Evolutionary conservation across 1,140 invertebrate genomes (phyloP).

Genomic region (Pogonognathellus flavescens): DNA sequence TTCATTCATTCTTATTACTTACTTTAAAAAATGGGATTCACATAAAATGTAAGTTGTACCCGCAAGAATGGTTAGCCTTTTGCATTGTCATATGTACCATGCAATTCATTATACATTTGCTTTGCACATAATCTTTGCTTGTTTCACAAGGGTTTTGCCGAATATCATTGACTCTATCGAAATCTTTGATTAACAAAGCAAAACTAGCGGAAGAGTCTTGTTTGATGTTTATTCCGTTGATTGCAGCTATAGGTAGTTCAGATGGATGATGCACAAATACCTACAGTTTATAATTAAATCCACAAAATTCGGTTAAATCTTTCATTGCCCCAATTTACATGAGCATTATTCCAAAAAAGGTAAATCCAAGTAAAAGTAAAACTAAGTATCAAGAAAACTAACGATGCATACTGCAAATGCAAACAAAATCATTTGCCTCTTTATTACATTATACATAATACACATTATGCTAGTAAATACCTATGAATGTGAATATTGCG

Average conservation of each 20-base stretch:
- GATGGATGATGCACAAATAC: constrained; percentile 24
- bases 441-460: no score
- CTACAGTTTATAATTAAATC: no score
- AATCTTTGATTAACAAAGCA: constrained; percentile 40
- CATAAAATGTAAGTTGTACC: constrained; percentile 18
- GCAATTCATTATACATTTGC: constrained; percentile 48
- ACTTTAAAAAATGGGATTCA: neutral
- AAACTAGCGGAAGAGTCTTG: constrained; percentile 1
- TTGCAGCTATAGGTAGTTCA: constrained; percentile 17
- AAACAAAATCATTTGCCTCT: no score
- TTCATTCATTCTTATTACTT: neutral
- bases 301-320: no score
- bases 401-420: no score
- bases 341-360: no score
- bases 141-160: neutral
- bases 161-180: constrained; percentile 8
- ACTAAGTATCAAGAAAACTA: no score
- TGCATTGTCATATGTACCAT: neutral
- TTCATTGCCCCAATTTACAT: neutral
- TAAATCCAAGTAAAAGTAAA: no score
- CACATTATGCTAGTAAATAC: no score
- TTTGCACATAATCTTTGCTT: neutral
- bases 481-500: no score
- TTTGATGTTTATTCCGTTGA: constrained; percentile 51
- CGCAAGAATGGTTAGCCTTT: constrained; percentile 10